phyloP scores from a whole-genome alignment of 1,140 invertebrate genomes.

The Homalodisca vitripennis region DNA sequence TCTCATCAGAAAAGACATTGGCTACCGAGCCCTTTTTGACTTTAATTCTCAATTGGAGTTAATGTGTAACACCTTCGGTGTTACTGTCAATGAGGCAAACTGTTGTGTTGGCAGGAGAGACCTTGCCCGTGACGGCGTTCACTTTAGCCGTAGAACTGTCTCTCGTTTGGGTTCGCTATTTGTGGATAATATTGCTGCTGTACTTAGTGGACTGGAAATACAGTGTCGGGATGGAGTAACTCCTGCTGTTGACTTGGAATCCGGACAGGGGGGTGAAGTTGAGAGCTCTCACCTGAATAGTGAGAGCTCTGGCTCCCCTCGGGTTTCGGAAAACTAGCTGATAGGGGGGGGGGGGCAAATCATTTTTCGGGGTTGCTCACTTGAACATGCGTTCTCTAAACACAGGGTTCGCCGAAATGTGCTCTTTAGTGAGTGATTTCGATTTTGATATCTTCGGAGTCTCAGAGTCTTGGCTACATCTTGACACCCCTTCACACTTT shows the following conservation, averaged over 20 bases:
- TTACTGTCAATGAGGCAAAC: neutral
- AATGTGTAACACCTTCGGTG: neutral
- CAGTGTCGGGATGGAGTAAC: neutral
- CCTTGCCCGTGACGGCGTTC: neutral
- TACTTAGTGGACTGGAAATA: neutral
- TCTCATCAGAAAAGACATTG: neutral
- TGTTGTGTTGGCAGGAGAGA: neutral
- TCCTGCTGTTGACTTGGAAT: neutral
- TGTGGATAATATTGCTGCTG: neutral
- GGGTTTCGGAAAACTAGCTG: neutral
- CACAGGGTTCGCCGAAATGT: neutral
- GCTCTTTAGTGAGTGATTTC: slow-evolving; percentile 1
- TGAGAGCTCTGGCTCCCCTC: neutral
- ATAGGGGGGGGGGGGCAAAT: neutral
- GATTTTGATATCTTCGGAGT: neutral
- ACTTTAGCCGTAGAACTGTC: neutral
- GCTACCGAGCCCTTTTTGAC: neutral
- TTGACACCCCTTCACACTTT: neutral
- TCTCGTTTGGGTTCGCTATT: neutral
- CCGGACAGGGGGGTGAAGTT: neutral
- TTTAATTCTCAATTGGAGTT: slow-evolving; percentile 3
- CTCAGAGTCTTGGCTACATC: neutral
- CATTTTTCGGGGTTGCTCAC: neutral
- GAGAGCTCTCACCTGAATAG: neutral
- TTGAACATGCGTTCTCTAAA: neutral